Percentiles rank a stretch among this genome's conserved stretches.
Conservation (phyloP, 2,888 invertebrate genomes). For the Erannis defoliaria region DNA sequence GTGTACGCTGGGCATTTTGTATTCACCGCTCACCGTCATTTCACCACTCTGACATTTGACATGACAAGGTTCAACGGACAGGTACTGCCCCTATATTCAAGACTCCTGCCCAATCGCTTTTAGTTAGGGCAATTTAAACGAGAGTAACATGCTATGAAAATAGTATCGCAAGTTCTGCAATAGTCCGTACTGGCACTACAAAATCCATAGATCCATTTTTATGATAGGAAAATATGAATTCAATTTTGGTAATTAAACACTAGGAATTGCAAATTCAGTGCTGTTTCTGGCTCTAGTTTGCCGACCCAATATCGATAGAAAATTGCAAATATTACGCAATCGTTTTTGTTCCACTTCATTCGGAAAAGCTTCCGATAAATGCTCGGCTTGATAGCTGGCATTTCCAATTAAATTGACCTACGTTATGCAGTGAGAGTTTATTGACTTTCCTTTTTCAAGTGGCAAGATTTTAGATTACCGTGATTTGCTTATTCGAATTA, state of each 20-base stretch:
- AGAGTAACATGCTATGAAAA: not conserved
- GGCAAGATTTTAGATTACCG: too few species aligned
- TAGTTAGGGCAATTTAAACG: not conserved
- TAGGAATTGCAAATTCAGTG: not conserved
- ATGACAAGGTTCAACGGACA: slow-evolving; percentile 58
- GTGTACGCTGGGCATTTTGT: slow-evolving; percentile 56
- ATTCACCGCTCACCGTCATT: slow-evolving; percentile 64
- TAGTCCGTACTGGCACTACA: slow-evolving; percentile 28
- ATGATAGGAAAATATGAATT: not conserved
- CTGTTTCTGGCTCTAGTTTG: not conserved
- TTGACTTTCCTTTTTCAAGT: not conserved
- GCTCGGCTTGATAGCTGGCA: not conserved
- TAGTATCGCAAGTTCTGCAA: too few species aligned
- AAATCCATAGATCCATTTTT: too few species aligned
- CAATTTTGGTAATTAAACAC: not conserved
- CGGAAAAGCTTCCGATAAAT: slow-evolving; percentile 3
- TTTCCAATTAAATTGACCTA: slow-evolving; percentile 10
- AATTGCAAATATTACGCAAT: not conserved
- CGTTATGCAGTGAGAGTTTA: not conserved
- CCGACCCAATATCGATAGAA: not conserved
- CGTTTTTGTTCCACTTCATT: not conserved
- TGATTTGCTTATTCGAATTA: too few species aligned
- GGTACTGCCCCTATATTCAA: slow-evolving; percentile 35
- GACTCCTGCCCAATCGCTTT: not conserved
- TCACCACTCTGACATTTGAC: slow-evolving; percentile 68